phyloP scores from a whole-genome alignment of 1,140 invertebrate genomes.

The Onthophagus taurus region DNA sequence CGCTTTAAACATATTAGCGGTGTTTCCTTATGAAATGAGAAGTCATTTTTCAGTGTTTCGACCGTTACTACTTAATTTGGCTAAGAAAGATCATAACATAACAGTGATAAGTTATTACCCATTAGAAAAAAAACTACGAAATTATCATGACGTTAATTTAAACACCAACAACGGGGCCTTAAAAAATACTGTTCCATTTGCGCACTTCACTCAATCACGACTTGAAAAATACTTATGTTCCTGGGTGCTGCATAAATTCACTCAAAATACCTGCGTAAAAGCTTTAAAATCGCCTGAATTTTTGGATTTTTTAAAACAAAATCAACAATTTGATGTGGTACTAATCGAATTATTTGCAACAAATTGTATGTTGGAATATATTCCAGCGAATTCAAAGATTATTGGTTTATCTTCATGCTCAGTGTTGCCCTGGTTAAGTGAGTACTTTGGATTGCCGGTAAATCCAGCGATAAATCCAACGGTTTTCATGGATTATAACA shows the following conservation, averaged over 20 bases:
- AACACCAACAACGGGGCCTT: background rate
- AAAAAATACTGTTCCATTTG: conserved; percentile 9
- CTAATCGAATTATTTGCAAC: conserved; percentile 57
- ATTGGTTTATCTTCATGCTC: conserved; percentile 46
- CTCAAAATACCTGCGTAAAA: conserved; percentile 37
- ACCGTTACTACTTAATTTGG: conserved; percentile 51
- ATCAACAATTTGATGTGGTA: conserved; percentile 48
- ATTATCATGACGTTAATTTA: conserved; percentile 35
- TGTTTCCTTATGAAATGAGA: conserved; percentile 27
- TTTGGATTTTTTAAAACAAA: conserved; percentile 27
- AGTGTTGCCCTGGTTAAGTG: conserved; percentile 48
- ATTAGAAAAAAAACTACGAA: conserved; percentile 35
- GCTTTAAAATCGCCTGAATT: conserved; percentile 16
- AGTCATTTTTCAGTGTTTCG: conserved; percentile 47
- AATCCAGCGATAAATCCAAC: conserved; percentile 47
- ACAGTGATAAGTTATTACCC: conserved; percentile 57
- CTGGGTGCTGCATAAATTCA: conserved; percentile 11
- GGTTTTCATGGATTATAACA: conserved; percentile 42
- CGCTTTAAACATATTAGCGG: conserved; percentile 19
- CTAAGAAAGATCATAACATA: conserved; percentile 53
- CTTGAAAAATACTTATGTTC: conserved; percentile 8
- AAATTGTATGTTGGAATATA: conserved; percentile 45
- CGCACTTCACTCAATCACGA: background rate
- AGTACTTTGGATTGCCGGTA: conserved; percentile 44
- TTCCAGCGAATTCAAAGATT: conserved; percentile 47